These are phyloP conservation scores for Orthonevra nobilis DNA, from an alignment of 2,888 invertebrate genomes.

Conservation along the genomic window DNA sequence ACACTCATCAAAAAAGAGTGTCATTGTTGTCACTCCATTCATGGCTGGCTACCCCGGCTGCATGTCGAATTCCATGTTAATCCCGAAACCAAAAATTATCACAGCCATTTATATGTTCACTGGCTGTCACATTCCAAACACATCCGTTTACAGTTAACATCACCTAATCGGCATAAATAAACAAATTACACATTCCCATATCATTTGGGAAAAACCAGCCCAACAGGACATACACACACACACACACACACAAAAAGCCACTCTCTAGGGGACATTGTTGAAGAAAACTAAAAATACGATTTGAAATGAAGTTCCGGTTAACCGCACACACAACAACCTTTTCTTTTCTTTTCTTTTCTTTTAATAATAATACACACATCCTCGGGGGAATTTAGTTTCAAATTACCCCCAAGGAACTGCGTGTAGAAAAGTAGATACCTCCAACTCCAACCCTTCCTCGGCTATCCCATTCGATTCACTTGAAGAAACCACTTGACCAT, in stretches of 20 bases:
- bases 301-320: slow-evolving; percentile 65
- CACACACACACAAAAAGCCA: too few relatives aligned
- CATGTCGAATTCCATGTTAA: slow-evolving; percentile 30
- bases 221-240: too few relatives aligned
- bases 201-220: slow-evolving; percentile 37
- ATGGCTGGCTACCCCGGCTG: background rate
- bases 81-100: slow-evolving; percentile 28
- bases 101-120: slow-evolving; percentile 36
- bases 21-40: slow-evolving; percentile 22
- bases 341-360: slow-evolving; percentile 40
- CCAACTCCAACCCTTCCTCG: slow-evolving; percentile 37
- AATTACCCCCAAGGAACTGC: slow-evolving; percentile 59
- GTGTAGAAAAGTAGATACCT: slow-evolving; percentile 28
- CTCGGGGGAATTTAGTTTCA: slow-evolving; percentile 61
- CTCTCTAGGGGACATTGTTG: slow-evolving; percentile 55
- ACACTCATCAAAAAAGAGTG: slow-evolving; percentile 36
- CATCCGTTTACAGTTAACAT: slow-evolving; percentile 60
- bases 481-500: slow-evolving; percentile 65
- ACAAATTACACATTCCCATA: slow-evolving; percentile 68
- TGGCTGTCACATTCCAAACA: slow-evolving; percentile 48
- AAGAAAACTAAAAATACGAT: slow-evolving; percentile 21
- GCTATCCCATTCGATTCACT: slow-evolving; percentile 63
- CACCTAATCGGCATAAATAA: slow-evolving; percentile 69
- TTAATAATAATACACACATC: slow-evolving; percentile 34
- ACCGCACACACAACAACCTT: slow-evolving; percentile 53